Evolutionary conservation across 2,113 vertebrate species (phyloP).

Genomic region (Gallinago media): DNA sequence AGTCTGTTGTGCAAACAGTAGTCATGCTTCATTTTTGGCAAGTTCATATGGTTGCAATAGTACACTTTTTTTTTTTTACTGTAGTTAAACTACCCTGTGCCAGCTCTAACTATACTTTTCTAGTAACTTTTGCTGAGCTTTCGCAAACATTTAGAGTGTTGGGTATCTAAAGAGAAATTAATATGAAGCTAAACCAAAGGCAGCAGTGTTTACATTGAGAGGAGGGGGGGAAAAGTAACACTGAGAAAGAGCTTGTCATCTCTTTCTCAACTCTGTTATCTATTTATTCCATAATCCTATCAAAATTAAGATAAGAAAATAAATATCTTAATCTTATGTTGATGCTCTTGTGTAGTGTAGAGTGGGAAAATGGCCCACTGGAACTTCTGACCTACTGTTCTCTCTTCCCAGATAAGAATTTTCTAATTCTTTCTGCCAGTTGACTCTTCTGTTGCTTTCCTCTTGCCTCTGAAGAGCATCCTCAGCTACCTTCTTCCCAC

Average conservation of each 20-base stretch:
- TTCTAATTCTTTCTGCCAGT: not conserved
- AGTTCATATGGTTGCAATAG: not conserved
- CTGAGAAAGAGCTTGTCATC: not conserved
- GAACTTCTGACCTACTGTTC: not conserved
- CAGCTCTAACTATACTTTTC: not conserved
- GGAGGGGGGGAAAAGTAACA: not conserved
- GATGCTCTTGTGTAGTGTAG: not conserved
- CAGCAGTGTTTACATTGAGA: not conserved
- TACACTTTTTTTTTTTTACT: not conserved
- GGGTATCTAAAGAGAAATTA: not conserved
- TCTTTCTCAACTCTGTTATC: not conserved
- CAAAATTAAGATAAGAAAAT: conserved; percentile 4
- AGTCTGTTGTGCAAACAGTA: not conserved
- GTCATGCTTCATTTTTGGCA: not conserved
- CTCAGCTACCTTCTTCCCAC: not conserved
- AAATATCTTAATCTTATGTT: not conserved
- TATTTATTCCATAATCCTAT: not conserved
- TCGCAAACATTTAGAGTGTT: not conserved
- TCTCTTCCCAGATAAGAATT: not conserved
- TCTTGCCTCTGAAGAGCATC: not conserved
- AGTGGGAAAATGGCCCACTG: not conserved
- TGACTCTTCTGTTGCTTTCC: not conserved
- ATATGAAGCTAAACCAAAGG: not conserved
- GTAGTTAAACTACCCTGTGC: not conserved
- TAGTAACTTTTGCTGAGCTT: not conserved